Conservation (phyloP, 2,888 invertebrate species). For the Nomada ruficornis region DNA sequence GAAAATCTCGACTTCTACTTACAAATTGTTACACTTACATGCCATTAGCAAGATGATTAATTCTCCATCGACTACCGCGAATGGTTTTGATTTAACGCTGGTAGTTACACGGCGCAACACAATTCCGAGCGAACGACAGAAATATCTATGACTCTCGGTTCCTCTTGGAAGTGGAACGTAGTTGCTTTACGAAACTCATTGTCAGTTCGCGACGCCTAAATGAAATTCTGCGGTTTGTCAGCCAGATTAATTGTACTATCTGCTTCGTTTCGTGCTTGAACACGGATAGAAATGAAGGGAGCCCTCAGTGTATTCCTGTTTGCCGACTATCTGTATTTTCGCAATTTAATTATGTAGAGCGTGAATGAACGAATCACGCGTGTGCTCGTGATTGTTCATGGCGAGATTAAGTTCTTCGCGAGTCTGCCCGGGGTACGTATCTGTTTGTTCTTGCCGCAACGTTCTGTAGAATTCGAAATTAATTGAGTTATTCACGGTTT, state of each 20-base stretch:
- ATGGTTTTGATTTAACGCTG: not conserved
- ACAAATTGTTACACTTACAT: not conserved
- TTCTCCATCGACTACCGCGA: not conserved
- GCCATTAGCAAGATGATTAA: not conserved
- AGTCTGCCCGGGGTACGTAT: not conserved
- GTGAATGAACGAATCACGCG: not conserved
- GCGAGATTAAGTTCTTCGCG: not conserved
- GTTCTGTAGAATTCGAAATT: not conserved
- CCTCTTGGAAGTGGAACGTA: conserved; percentile 30
- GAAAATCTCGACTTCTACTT: not conserved
- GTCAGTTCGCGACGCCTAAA: conserved; percentile 37
- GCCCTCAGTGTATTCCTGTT: not conserved
- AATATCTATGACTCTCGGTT: conserved; percentile 22
- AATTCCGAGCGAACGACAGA: conserved; percentile 22
- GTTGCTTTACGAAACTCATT: conserved; percentile 15
- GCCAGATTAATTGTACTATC: conserved; percentile 52
- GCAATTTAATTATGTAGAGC: conserved; percentile 25
- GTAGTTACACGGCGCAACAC: not conserved
- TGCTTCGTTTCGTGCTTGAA: conserved; percentile 12
- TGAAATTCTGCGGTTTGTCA: conserved; percentile 58
- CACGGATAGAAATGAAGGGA: conserved; percentile 8
- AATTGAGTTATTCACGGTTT: conserved; percentile 7
- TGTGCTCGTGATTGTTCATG: not conserved
- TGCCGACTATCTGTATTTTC: not conserved
- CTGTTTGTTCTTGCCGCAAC: not conserved